A percentile compares a stretch with the other conserved stretches of the same genome.
These are phyloP conservation scores for Pocillopora verrucosa DNA, from an alignment of 64 coral and sea anemone genomes.

Conservation along the genomic window DNA sequence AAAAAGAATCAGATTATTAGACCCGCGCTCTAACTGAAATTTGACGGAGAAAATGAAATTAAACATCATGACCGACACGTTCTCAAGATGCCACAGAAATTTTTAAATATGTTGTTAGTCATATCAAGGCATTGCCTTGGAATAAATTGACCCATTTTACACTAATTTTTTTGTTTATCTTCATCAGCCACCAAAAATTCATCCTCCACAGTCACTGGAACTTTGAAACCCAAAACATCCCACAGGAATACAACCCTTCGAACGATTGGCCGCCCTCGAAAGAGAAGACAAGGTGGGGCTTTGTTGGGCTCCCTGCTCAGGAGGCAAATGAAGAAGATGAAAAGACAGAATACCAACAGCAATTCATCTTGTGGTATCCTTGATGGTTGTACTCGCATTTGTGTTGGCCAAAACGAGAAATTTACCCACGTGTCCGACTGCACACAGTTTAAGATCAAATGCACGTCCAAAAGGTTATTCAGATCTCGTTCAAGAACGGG, in stretches of 20 bases:
- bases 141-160: too few species aligned
- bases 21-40: too few species aligned
- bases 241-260: neutral
- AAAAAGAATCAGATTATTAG: too few species aligned
- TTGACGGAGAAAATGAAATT: too few species aligned
- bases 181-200: neutral
- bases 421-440: neutral
- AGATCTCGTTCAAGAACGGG: neutral
- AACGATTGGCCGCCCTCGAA: neutral
- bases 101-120: too few species aligned
- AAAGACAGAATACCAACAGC: neutral
- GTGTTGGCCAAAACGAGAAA: conserved; percentile 26
- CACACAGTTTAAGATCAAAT: conserved; percentile 3
- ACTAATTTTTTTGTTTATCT: neutral
- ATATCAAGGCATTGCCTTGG: too few species aligned
- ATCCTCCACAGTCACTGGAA: neutral
- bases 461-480: neutral
- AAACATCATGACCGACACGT: too few species aligned
- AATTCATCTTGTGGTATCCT: conserved; percentile 19
- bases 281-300: neutral
- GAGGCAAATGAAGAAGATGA: neutral
- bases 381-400: neutral
- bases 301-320: neutral
- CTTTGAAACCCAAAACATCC: neutral
- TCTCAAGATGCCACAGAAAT: too few species aligned